A percentile compares a stretch with the other conserved stretches of the same genome.
These are phyloP conservation scores for Carettochelys insculpta DNA, from an alignment of 2,113 vertebrate genomes.

Conservation along the genomic window DNA sequence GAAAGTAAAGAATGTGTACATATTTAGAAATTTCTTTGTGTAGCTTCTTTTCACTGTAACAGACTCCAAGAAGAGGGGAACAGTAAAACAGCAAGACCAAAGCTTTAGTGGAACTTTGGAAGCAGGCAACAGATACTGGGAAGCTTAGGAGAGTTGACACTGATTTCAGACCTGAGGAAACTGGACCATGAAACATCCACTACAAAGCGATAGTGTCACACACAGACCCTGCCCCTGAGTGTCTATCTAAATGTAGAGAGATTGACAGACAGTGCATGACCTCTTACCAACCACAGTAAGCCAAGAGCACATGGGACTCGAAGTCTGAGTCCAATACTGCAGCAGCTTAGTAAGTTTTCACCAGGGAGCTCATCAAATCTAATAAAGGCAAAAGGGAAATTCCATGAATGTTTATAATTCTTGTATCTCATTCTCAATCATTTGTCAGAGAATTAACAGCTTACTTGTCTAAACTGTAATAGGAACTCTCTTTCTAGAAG, in stretches of 20 bases:
- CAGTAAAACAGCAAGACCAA: neutral
- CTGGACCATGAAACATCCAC: neutral
- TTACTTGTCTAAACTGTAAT: neutral
- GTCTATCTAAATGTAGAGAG: rapidly evolving
- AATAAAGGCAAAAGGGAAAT: neutral
- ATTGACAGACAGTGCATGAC: neutral
- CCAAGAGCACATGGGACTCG: neutral
- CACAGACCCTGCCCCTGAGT: rapidly evolving
- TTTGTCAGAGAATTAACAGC: neutral
- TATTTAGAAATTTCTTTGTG: neutral
- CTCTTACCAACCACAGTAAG: neutral
- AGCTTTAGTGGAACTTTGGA: neutral
- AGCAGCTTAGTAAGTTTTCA: neutral
- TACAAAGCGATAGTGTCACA: neutral
- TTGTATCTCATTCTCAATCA: neutral
- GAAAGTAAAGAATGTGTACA: neutral
- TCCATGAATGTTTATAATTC: neutral
- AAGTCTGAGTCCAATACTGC: neutral
- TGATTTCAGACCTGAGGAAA: neutral
- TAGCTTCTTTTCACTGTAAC: neutral
- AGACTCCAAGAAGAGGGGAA: neutral
- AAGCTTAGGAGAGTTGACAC: neutral
- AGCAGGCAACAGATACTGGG: neutral
- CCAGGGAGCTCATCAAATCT: neutral
- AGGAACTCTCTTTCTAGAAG: neutral